phyloP scores from a whole-genome alignment of 2,888 invertebrate genomes.

The Aricia artaxerxes region DNA sequence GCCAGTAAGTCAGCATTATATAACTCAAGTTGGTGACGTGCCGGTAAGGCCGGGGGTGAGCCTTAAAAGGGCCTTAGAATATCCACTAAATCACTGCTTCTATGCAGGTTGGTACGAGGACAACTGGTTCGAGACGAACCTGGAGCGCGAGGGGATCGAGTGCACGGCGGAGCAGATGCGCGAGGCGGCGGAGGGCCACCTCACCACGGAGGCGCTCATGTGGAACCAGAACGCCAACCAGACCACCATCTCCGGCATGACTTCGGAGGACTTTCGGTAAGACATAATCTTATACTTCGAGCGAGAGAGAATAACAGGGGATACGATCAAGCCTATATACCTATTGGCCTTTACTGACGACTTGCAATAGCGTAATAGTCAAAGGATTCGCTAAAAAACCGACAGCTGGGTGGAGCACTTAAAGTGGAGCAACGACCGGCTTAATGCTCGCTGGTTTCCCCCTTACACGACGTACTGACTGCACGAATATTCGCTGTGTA shows the following conservation, averaged over 20 bases:
- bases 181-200: constrained; percentile 96
- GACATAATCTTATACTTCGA: constrained; percentile 2
- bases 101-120: constrained; percentile 96
- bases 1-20: too few species aligned
- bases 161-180: constrained; percentile 97
- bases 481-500: too few species aligned
- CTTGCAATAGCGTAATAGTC: not conserved
- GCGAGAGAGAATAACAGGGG: too few species aligned
- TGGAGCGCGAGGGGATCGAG: constrained; percentile 92
- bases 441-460: too few species aligned
- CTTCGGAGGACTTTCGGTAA: constrained; percentile 92
- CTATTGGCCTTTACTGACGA: not conserved
- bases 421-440: too few species aligned
- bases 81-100: constrained; percentile 22
- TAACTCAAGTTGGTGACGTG: too few species aligned
- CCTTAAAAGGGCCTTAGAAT: too few species aligned
- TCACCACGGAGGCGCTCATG: constrained; percentile 99
- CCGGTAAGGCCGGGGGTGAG: too few species aligned
- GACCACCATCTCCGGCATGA: constrained; percentile 97
- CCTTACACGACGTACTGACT: too few species aligned
- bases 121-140: constrained; percentile 97
- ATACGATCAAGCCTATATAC: too few species aligned
- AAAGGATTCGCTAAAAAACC: not conserved
- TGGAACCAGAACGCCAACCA: constrained; percentile 96
- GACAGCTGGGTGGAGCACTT: too few species aligned